Percentiles rank a stretch among this genome's conserved stretches.
Conservation (phyloP, 23 tunicate species). For the Botrylloides violaceus region DNA sequence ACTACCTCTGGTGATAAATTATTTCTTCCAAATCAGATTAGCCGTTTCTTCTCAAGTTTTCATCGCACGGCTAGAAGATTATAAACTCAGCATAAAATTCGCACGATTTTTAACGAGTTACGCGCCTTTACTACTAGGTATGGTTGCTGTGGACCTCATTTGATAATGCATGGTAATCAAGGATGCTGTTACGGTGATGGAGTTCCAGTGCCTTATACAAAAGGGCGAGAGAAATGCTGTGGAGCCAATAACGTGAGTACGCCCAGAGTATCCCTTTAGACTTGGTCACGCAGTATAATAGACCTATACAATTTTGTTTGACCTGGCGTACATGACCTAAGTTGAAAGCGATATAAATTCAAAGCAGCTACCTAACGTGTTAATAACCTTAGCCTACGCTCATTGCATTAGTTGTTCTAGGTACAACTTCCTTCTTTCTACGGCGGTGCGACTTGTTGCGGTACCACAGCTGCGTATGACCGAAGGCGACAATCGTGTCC, state of each 20-base stretch:
- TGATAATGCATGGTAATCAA: slow-evolving; percentile 41
- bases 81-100: too few species aligned
- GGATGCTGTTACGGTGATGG: slow-evolving; percentile 68
- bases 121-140: too few species aligned
- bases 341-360: background rate
- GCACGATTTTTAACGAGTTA: too few species aligned
- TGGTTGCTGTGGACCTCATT: slow-evolving; percentile 64
- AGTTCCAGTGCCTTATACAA: slow-evolving; percentile 46
- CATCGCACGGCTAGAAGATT: too few species aligned
- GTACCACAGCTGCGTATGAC: slow-evolving; percentile 31
- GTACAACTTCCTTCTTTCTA: slow-evolving; percentile 9
- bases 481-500: slow-evolving; percentile 58
- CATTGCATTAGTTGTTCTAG: too few species aligned
- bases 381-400: background rate
- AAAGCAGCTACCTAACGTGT: background rate
- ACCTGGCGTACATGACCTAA: too few species aligned
- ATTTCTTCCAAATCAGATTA: too few species aligned
- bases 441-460: slow-evolving; percentile 46
- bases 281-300: too few species aligned
- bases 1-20: too few species aligned
- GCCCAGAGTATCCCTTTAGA: too few species aligned
- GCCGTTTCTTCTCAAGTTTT: too few species aligned
- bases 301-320: too few species aligned
- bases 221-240: slow-evolving; percentile 45
- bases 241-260: slow-evolving; percentile 34